Evolutionary conservation across 1,140 invertebrate genomes (phyloP), one percentile per base, ranked within the genome.

Genomic region (Lysiphlebus fabarum): DNA sequence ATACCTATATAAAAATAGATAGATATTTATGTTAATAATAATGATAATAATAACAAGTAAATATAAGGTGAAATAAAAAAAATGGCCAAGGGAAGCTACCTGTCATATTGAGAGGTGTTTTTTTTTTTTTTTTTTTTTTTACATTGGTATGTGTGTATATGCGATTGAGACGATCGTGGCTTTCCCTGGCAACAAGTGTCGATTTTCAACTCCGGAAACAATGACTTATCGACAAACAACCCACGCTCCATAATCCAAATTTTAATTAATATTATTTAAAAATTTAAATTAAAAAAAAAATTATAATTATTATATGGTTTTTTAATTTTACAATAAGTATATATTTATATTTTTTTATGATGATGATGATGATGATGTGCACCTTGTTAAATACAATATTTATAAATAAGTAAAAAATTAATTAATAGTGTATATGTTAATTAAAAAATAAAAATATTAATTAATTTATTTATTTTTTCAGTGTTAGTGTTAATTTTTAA

Each of bases 131-230:
- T n/a, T n/a, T n/a, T n/a, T n/a, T n/a, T n/a, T 26, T 26, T 26
- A 26, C 17, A 26, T 26, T 26, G 4, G 17, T 26, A 4, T 26
- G 17, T 26, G 17, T 26, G 17, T 26, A 26, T 4, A 26, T 26
- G 17, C 17, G 17, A 26, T 26, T 33, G 12, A 51, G 36, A 37
- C 36, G 34, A 38, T 51, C 53, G 58, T 58, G 59, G 59, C 62
- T 64, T 66, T 66, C 62, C 65, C 60, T 66, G 65, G 65, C 65
- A 66, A 66, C 65, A 66, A 64, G 64, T 65, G 64, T 65, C 61
- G 64, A 61, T 59, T 65, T 45, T 48, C 47, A 17, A 48, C 56
- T 57, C 44, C 49, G 42, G 58, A 61, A 60, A 58, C 55, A 59
- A 58, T 51, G 38, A 47, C 41, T 54, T 53, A 55, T 55, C 42